phyloP scores from a whole-genome alignment of 2,113 vertebrate species.

The Acrocephalus kingi region DNA sequence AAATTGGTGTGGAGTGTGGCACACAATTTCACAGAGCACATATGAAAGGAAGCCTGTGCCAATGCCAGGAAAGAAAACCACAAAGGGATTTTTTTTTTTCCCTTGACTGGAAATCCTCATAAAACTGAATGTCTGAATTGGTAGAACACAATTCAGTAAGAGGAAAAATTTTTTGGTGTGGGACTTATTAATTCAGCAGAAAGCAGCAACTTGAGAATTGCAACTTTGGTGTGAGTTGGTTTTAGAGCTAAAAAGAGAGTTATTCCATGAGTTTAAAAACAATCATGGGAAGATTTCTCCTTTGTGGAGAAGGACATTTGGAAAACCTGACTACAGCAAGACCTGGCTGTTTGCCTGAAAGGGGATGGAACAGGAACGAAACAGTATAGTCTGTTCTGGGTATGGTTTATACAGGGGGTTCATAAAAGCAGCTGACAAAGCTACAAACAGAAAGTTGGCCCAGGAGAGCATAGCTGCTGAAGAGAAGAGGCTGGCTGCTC shows the following conservation, averaged over 20 bases:
- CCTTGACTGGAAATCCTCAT: not conserved
- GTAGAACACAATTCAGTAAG: not conserved
- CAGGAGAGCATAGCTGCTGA: not conserved
- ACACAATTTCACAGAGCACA: not conserved
- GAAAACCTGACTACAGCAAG: conserved; percentile 20
- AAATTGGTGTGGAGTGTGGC: not conserved
- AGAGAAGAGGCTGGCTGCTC: not conserved
- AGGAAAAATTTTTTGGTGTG: not conserved
- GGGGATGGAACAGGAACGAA: not conserved
- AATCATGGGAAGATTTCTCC: not conserved
- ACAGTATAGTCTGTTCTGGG: not conserved
- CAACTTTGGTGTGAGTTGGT: not conserved
- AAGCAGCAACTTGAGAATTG: not conserved
- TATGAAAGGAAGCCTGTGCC: not conserved
- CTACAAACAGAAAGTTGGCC: not conserved
- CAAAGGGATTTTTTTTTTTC: not conserved
- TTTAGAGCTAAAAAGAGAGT: not conserved
- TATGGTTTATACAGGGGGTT: not conserved
- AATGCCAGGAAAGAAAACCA: not conserved
- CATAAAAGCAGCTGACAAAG: not conserved
- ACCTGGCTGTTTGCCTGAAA: conserved; percentile 18
- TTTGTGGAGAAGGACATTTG: not conserved
- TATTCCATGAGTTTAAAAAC: not conserved
- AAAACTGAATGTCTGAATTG: not conserved
- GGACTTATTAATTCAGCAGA: not conserved